Conservation (phyloP, 2,888 invertebrate species). For the Agrochola lychnidis region DNA sequence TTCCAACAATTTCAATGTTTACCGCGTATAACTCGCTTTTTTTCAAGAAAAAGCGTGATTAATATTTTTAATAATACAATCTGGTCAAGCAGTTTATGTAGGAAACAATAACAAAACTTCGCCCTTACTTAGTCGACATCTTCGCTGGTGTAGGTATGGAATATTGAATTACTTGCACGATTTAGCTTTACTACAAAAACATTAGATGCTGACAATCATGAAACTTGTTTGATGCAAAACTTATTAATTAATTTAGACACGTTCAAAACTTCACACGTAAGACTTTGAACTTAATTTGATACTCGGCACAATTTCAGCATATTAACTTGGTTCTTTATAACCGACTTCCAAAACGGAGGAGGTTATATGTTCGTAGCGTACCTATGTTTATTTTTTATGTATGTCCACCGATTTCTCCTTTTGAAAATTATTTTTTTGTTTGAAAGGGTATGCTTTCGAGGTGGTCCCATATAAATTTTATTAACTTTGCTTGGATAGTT, state of each 20-base stretch:
- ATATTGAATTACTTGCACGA: conserved; percentile 63
- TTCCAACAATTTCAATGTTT: conserved; percentile 8
- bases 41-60: conserved; percentile 45
- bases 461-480: too few relatives aligned
- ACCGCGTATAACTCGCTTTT: conserved; percentile 11
- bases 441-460: too few relatives aligned
- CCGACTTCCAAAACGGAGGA: too few relatives aligned
- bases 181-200: conserved; percentile 65
- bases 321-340: background rate
- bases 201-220: conserved; percentile 57
- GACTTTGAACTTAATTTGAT: conserved; percentile 7
- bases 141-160: conserved; percentile 58
- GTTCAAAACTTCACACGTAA: conserved; percentile 36
- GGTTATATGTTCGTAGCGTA: too few relatives aligned
- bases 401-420: too few relatives aligned
- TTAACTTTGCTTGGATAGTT: too few relatives aligned
- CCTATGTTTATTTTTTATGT: too few relatives aligned
- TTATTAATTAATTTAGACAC: conserved; percentile 39
- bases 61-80: conserved; percentile 13
- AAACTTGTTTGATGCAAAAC: conserved; percentile 27
- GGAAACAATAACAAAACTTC: conserved; percentile 54
- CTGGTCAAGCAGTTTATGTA: conserved; percentile 27
- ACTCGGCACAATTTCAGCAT: conserved; percentile 15
- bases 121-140: conserved; percentile 57
- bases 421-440: too few relatives aligned